Evolutionary conservation across 2,888 invertebrate species (phyloP).

Genomic region (Synergus japonicus): DNA sequence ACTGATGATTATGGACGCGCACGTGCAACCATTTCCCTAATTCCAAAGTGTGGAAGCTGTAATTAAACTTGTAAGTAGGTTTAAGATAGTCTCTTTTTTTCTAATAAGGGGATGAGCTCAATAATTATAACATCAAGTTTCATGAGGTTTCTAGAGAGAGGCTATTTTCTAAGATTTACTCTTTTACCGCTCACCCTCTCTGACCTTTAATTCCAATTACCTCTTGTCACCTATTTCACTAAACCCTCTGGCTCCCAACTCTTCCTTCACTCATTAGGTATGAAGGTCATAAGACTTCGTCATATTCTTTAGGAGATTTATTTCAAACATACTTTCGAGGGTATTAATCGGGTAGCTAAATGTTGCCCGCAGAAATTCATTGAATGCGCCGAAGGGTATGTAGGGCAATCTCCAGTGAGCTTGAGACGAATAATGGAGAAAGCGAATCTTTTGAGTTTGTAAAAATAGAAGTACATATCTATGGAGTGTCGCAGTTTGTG

Average conservation of each 20-base stretch:
- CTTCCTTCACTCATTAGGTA: too few species aligned
- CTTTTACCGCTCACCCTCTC: too few species aligned
- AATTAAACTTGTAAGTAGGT: constrained; percentile 11
- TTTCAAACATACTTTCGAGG: too few species aligned
- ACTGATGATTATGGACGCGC: constrained; percentile 2
- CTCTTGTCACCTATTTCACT: too few species aligned
- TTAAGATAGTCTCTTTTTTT: background rate
- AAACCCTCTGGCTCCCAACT: too few species aligned
- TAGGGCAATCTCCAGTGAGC: constrained; percentile 62
- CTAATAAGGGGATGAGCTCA: background rate
- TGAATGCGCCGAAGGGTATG: constrained; percentile 53
- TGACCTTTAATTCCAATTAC: too few species aligned
- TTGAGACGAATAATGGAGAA: constrained; percentile 55
- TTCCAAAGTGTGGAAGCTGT: constrained; percentile 13
- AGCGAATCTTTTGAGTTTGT: constrained; percentile 65
- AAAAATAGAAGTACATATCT: constrained; percentile 68
- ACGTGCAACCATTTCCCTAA: constrained; percentile 19
- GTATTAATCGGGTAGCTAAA: background rate
- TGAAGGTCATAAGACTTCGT: too few species aligned
- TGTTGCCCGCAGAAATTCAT: constrained; percentile 17
- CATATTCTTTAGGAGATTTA: too few species aligned
- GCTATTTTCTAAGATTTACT: background rate
- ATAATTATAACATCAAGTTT: background rate
- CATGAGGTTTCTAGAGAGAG: background rate
- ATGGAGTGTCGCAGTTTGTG: constrained; percentile 51